phyloP scores from a whole-genome alignment of 1,140 invertebrate species.

The Papilio xuthus region DNA sequence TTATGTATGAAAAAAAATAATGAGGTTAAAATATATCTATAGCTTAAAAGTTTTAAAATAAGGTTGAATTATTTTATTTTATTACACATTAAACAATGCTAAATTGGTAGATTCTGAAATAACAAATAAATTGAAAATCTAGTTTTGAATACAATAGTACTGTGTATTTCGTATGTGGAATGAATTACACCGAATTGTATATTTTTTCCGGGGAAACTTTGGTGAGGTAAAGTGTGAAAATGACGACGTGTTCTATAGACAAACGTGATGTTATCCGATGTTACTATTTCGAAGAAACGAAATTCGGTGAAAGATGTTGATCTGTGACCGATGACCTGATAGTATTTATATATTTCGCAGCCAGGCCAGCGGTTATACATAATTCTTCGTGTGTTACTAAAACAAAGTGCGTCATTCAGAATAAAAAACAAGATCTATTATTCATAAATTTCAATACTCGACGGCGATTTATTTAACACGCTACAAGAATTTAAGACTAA shows the following conservation, averaged over 20 bases:
- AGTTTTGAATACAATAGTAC: too few relatives aligned
- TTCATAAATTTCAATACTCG: slow-evolving; percentile 18
- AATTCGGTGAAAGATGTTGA: not conserved
- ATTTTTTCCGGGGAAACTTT: too few relatives aligned
- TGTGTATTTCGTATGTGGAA: too few relatives aligned
- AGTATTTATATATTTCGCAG: not conserved
- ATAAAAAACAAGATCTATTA: slow-evolving; percentile 6
- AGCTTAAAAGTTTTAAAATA: too few relatives aligned
- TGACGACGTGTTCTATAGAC: too few relatives aligned
- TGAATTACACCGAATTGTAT: not conserved
- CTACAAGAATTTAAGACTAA: slow-evolving; percentile 10
- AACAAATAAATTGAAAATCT: too few relatives aligned
- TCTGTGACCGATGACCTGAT: not conserved
- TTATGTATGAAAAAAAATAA: not conserved
- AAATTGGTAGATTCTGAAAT: too few relatives aligned
- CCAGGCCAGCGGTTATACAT: not conserved
- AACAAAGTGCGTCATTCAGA: slow-evolving; percentile 21
- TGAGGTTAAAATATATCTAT: not conserved
- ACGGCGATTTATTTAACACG: not conserved
- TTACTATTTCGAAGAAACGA: not conserved
- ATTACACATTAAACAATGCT: too few relatives aligned
- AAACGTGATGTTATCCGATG: not conserved
- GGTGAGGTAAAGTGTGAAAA: too few relatives aligned
- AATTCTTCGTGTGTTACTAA: not conserved
- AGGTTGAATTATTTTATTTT: too few relatives aligned